Conservation (phyloP, 1,140 invertebrate species). For the Atta colombica region DNA sequence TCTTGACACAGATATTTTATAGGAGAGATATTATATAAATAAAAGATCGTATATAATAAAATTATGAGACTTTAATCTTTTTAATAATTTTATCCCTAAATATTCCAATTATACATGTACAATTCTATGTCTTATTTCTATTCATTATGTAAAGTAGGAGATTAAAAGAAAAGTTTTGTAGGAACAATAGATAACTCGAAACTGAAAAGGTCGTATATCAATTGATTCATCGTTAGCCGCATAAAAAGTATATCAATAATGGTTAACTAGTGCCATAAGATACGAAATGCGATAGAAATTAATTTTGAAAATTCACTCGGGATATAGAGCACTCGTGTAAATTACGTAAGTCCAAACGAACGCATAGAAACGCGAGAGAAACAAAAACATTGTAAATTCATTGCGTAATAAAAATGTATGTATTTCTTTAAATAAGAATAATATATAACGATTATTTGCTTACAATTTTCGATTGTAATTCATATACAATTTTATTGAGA, state of each 20-base stretch:
- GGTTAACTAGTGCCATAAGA: background rate
- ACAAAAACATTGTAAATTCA: background rate
- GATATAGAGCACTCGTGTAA: no score
- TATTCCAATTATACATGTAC: slow-evolving; percentile 30
- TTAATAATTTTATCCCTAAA: slow-evolving; percentile 16
- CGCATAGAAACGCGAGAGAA: background rate
- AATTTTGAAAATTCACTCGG: slow-evolving; percentile 26
- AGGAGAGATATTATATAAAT: background rate
- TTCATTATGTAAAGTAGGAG: slow-evolving; percentile 5
- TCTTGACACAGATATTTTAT: background rate
- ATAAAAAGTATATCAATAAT: background rate
- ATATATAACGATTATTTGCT: slow-evolving; percentile 38
- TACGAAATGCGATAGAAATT: background rate
- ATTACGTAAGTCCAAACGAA: slow-evolving; percentile 12
- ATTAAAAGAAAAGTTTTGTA: slow-evolving; percentile 10
- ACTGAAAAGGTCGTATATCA: slow-evolving; percentile 1
- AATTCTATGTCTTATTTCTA: slow-evolving; percentile 23
- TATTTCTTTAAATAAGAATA: slow-evolving; percentile 70
- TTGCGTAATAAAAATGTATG: slow-evolving; percentile 43
- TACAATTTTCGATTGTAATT: slow-evolving; percentile 86
- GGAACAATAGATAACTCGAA: slow-evolving; percentile 9
- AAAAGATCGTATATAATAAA: slow-evolving; percentile 18
- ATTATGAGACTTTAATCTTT: slow-evolving; percentile 31
- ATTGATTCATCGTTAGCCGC: slow-evolving; percentile 1
- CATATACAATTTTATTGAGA: slow-evolving; percentile 87